These are phyloP conservation scores for Malacoraja senta DNA, from an alignment of 2,797 vertebrate species.

Conservation along the genomic window DNA sequence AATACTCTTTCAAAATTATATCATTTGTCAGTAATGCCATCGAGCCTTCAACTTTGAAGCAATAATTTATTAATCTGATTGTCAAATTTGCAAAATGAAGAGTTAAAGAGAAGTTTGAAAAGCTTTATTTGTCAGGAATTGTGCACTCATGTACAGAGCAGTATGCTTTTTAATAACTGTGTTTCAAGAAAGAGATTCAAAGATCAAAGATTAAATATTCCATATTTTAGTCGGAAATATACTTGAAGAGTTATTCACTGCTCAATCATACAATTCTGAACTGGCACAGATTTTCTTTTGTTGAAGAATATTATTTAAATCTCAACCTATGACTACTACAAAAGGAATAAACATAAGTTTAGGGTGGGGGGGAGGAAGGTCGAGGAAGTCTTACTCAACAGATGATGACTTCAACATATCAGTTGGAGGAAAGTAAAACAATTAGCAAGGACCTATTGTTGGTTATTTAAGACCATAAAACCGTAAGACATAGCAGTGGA, in stretches of 20 bases:
- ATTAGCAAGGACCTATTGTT: neutral
- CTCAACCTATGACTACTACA: neutral
- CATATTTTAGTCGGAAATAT: neutral
- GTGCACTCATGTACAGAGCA: too few species aligned
- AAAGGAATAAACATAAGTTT: neutral
- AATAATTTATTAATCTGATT: neutral
- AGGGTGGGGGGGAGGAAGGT: neutral
- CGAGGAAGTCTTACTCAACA: neutral
- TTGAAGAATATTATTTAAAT: neutral
- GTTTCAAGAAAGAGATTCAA: neutral
- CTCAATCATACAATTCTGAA: neutral
- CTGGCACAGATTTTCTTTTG: neutral
- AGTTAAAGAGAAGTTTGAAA: neutral
- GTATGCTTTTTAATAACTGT: neutral
- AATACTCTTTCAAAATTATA: neutral
- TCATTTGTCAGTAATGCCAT: neutral
- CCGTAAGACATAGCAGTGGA: neutral
- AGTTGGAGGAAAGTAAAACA: neutral
- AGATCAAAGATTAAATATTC: constrained; percentile 30
- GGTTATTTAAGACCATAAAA: neutral
- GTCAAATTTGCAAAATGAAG: neutral
- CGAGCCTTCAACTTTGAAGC: neutral
- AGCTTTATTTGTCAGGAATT: neutral
- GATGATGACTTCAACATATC: neutral
- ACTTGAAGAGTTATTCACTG: neutral